phyloP scores from a whole-genome alignment of 2,888 invertebrate genomes.

The Pycnomerus fuliginosus region DNA sequence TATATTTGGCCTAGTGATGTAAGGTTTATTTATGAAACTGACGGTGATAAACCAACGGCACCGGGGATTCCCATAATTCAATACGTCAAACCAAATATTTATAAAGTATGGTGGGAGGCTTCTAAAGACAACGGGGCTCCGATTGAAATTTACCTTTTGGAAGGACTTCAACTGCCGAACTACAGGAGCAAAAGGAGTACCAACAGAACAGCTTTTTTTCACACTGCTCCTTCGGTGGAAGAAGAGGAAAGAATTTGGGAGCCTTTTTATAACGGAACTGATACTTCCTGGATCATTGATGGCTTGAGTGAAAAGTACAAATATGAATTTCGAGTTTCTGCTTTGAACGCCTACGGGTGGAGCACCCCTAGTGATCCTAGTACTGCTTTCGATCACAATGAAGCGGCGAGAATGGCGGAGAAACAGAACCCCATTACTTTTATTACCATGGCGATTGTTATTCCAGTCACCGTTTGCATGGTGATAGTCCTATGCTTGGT shows the following conservation, averaged over 20 bases:
- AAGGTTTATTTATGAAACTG: conserved; percentile 73
- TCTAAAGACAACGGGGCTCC: conserved; percentile 75
- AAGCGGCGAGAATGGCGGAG: conserved; percentile 53
- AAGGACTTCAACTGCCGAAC: conserved; percentile 58
- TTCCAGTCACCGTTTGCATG: conserved; percentile 57
- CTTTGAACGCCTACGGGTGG: conserved; percentile 80
- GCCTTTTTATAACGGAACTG: conserved; percentile 75
- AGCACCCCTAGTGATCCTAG: conserved; percentile 73
- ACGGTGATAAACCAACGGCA: conserved; percentile 77
- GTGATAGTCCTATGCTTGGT: conserved; percentile 54
- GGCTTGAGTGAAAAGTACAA: conserved; percentile 62
- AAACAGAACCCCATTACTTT: conserved; percentile 56
- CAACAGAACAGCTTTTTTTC: conserved; percentile 46
- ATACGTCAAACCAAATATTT: conserved; percentile 69
- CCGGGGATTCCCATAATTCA: conserved; percentile 77
- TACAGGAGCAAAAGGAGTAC: conserved; percentile 47
- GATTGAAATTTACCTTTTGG: conserved; percentile 73
- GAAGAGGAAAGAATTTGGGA: conserved; percentile 63
- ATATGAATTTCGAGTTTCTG: conserved; percentile 75
- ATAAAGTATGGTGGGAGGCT: conserved; percentile 80
- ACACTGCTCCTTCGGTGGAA: conserved; percentile 57
- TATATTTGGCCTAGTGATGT: conserved; percentile 74
- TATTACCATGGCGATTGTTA: conserved; percentile 64
- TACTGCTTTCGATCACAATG: conserved; percentile 58
- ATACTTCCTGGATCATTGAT: conserved; percentile 78